Evolutionary conservation across 2,113 vertebrate genomes (phyloP).

Genomic region (Ochotona curzoniae): DNA sequence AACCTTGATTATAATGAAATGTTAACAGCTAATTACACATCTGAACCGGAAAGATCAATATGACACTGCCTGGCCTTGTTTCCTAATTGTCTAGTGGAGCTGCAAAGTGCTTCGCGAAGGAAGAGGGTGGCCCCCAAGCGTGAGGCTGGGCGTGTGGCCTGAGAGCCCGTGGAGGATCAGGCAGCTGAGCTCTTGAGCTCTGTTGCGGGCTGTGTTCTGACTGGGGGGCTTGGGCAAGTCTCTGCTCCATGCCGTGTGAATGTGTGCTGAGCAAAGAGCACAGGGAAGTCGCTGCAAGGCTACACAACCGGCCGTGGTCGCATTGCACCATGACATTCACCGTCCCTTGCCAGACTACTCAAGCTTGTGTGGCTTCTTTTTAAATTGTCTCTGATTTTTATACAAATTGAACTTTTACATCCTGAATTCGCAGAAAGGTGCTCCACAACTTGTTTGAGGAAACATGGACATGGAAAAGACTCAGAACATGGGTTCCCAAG

Average conservation of each 20-base stretch:
- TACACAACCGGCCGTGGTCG: background rate
- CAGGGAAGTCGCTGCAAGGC: background rate
- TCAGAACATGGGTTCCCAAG: background rate
- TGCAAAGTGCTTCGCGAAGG: background rate
- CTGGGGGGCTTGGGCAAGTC: background rate
- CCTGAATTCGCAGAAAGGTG: background rate
- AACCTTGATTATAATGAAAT: slow-evolving; percentile 73
- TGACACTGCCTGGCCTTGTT: background rate
- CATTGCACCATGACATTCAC: background rate
- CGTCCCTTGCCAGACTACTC: background rate
- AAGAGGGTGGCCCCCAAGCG: background rate
- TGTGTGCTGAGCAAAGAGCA: background rate
- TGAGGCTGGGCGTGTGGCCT: background rate
- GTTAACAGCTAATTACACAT: slow-evolving; percentile 75
- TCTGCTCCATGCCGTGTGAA: background rate
- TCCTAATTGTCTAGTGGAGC: slow-evolving; percentile 50
- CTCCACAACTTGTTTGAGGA: background rate
- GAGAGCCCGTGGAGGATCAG: background rate
- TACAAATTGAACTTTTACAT: background rate
- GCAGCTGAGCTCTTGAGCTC: no score
- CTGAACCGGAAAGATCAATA: slow-evolving; percentile 53
- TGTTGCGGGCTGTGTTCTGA: background rate
- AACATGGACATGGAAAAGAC: background rate
- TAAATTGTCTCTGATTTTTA: background rate
- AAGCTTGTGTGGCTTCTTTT: background rate